A percentile compares a stretch with the other conserved stretches of the same genome.
These are phyloP conservation scores for Ptychadena robeensis DNA, from an alignment of 2,797 vertebrate genomes.

Conservation along the genomic window DNA sequence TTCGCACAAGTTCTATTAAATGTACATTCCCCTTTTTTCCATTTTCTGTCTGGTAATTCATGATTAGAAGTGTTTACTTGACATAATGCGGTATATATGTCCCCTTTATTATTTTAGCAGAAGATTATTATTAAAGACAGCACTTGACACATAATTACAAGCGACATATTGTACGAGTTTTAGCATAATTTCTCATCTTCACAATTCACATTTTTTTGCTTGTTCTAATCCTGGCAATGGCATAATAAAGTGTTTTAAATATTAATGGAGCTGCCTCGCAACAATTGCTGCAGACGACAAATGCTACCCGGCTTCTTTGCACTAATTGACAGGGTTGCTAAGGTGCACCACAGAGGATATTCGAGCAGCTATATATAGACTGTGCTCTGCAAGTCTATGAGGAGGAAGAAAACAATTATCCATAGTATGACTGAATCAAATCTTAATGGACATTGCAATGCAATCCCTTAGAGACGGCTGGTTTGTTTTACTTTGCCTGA, in stretches of 20 bases:
- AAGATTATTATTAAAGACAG: slow-evolving; percentile 4
- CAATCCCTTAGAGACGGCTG: slow-evolving; percentile 3
- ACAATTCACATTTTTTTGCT: slow-evolving; percentile 3
- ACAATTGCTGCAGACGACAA: slow-evolving; percentile 31
- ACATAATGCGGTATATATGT: not conserved
- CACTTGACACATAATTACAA: slow-evolving; percentile 40
- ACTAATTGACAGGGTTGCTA: slow-evolving; percentile 69
- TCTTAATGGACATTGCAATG: slow-evolving; percentile 20
- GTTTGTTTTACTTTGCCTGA: slow-evolving; percentile 9
- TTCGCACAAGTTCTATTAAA: too few species aligned
- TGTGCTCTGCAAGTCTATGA: slow-evolving; percentile 39
- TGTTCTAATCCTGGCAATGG: slow-evolving; percentile 20
- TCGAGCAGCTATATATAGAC: slow-evolving; percentile 66
- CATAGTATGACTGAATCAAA: slow-evolving; percentile 48
- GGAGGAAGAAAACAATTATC: slow-evolving; percentile 56
- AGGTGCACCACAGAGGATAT: slow-evolving; percentile 59
- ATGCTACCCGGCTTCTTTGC: slow-evolving; percentile 59
- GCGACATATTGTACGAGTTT: slow-evolving; percentile 15
- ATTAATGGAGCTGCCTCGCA: slow-evolving; percentile 53
- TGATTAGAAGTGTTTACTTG: not conserved
- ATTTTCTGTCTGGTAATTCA: not conserved
- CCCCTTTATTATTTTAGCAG: not conserved
- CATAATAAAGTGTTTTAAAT: slow-evolving; percentile 53
- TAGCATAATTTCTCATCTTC: slow-evolving; percentile 14
- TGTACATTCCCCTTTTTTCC: not conserved